These are phyloP conservation scores for Bhutanitis thaidina DNA, from an alignment of 2,888 invertebrate species.

Conservation along the genomic window DNA sequence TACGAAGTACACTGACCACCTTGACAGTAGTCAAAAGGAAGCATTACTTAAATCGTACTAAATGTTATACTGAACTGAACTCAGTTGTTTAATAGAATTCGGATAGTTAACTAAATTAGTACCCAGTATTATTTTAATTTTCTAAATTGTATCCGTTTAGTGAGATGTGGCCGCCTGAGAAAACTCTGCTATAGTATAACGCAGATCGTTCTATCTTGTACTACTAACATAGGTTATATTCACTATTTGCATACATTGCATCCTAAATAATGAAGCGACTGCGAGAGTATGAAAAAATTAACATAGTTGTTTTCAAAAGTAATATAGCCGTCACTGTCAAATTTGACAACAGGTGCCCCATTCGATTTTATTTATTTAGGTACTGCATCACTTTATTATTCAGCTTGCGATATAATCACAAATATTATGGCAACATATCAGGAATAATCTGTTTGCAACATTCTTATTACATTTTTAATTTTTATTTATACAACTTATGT, in stretches of 20 bases:
- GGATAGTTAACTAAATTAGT: too few relatives aligned
- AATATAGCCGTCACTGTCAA: not conserved
- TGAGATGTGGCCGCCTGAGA: too few relatives aligned
- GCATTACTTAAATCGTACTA: too few relatives aligned
- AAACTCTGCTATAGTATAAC: not conserved
- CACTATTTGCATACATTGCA: conserved; percentile 5
- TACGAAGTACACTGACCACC: too few relatives aligned
- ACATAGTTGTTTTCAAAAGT: too few relatives aligned
- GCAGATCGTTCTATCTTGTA: conserved; percentile 4
- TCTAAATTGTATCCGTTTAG: too few relatives aligned
- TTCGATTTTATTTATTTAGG: not conserved
- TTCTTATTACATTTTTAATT: not conserved
- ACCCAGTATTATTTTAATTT: too few relatives aligned
- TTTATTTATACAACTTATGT: conserved; percentile 9
- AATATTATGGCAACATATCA: conserved; percentile 16
- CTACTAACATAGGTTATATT: conserved; percentile 3
- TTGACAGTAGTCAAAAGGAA: too few relatives aligned
- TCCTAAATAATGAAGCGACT: conserved; percentile 1
- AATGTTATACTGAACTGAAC: too few relatives aligned
- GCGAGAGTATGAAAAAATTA: too few relatives aligned
- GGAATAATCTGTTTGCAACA: conserved; percentile 11
- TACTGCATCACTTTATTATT: conserved; percentile 1
- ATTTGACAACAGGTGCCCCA: too few relatives aligned
- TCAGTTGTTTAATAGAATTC: too few relatives aligned
- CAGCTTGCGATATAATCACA: conserved; percentile 8